phyloP scores from a whole-genome alignment of 2,888 invertebrate species.

The Galerucella calmariensis region DNA sequence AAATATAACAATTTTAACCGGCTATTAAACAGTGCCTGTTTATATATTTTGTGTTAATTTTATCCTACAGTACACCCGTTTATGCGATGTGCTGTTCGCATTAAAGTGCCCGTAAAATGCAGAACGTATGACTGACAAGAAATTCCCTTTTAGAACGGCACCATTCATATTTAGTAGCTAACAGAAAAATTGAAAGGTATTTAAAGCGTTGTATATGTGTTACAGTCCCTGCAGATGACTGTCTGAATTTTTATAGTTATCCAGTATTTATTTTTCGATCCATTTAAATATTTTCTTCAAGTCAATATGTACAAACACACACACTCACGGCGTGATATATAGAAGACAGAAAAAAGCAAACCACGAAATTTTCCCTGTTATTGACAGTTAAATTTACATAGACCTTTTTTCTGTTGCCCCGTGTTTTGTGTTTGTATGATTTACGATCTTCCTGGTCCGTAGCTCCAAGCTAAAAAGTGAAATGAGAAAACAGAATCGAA shows the following conservation, averaged over 20 bases:
- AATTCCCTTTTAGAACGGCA: conserved; percentile 7
- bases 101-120: conserved; percentile 14
- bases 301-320: conserved; percentile 17
- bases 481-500: conserved; percentile 26
- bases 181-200: background rate
- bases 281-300: conserved; percentile 10
- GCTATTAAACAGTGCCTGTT: background rate
- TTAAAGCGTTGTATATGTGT: background rate
- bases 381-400: conserved; percentile 32
- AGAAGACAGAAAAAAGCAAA: conserved; percentile 7
- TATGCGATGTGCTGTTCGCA: background rate
- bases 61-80: background rate
- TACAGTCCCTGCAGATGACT: background rate
- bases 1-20: background rate
- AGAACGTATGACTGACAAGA: conserved; percentile 12
- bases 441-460: conserved; percentile 18
- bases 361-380: conserved; percentile 20
- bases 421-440: conserved; percentile 18
- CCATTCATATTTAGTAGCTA: background rate
- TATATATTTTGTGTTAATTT: conserved; percentile 8
- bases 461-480: conserved; percentile 18
- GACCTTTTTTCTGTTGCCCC: conserved; percentile 23
- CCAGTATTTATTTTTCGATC: background rate
- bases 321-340: background rate
- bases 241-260: background rate